phyloP scores from a whole-genome alignment of 2,113 vertebrate genomes.

The Burhinus oedicnemus region DNA sequence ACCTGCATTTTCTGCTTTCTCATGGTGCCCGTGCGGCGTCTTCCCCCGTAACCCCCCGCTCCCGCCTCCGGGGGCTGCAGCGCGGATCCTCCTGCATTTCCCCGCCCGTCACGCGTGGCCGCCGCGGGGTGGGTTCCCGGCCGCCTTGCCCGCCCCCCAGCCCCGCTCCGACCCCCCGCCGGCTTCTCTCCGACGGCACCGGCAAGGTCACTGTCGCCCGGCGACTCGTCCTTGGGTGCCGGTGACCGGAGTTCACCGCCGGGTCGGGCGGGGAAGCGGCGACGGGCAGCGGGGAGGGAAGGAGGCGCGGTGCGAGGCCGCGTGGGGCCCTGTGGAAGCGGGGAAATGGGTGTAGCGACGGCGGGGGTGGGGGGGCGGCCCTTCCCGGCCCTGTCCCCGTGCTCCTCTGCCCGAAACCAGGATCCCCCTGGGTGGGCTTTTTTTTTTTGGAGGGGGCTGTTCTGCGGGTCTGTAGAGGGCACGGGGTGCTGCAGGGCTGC shows the following conservation, averaged over 20 bases:
- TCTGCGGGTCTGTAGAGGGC: neutral
- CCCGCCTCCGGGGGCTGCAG: conserved; percentile 15
- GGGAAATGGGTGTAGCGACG: neutral
- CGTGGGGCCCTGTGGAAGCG: neutral
- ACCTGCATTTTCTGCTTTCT: conserved; percentile 83
- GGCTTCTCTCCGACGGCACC: neutral
- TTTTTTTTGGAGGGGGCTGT: neutral
- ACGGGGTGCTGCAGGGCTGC: conserved; percentile 1
- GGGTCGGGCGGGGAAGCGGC: neutral
- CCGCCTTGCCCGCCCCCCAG: neutral
- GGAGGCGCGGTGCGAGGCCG: neutral
- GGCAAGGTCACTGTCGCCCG: conserved; percentile 68
- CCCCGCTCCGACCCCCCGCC: neutral
- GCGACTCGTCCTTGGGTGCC: conserved; percentile 48
- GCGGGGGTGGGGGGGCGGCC: neutral
- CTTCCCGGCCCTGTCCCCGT: neutral
- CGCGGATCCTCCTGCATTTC: conserved; percentile 34
- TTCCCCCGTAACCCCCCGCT: conserved; percentile 46
- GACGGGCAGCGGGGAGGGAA: neutral
- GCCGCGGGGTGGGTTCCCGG: neutral
- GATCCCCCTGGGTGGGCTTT: neutral
- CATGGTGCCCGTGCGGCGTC: conserved; percentile 74
- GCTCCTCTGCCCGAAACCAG: neutral
- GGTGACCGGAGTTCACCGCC: conserved; percentile 15
- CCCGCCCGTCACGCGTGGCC: neutral